These are phyloP conservation scores for Horisme vitalbata DNA, from an alignment of 2,888 invertebrate species.

Conservation along the genomic window DNA sequence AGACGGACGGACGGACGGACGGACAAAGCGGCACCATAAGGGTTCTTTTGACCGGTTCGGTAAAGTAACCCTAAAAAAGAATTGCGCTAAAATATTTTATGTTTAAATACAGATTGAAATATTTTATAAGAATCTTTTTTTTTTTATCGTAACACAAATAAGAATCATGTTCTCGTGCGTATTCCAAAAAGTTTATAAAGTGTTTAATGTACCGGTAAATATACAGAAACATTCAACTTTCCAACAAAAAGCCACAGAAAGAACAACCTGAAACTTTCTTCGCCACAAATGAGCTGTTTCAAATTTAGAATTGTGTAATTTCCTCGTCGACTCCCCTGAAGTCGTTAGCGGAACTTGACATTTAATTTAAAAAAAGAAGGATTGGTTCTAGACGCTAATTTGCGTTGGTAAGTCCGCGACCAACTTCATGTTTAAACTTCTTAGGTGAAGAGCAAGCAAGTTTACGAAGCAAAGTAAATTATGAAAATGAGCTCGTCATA, in stretches of 20 bases:
- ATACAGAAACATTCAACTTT: constrained; percentile 8
- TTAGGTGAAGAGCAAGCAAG: constrained; percentile 4
- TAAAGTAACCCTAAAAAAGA: too few relatives aligned
- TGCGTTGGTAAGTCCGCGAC: constrained; percentile 36
- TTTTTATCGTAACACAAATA: too few relatives aligned
- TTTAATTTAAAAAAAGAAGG: constrained; percentile 64
- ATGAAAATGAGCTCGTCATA: too few relatives aligned
- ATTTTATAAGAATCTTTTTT: too few relatives aligned
- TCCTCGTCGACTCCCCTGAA: constrained; percentile 37
- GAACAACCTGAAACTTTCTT: constrained; percentile 10
- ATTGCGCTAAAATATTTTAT: too few relatives aligned
- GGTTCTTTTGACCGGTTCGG: too few relatives aligned
- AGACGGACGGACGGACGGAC: too few relatives aligned
- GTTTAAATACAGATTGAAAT: too few relatives aligned
- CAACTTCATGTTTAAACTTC: constrained; percentile 18
- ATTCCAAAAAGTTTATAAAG: neutral
- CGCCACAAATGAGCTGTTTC: constrained; percentile 16
- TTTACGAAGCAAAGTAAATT: neutral
- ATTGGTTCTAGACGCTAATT: constrained; percentile 57
- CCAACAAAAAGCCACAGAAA: constrained; percentile 5
- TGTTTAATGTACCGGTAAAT: constrained; percentile 1
- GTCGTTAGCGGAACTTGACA: constrained; percentile 66
- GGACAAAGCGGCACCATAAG: too few relatives aligned
- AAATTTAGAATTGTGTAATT: constrained; percentile 23
- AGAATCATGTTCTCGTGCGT: neutral